Conservation (phyloP, 2,797 vertebrate species). For the Crenuchus spilurus region DNA sequence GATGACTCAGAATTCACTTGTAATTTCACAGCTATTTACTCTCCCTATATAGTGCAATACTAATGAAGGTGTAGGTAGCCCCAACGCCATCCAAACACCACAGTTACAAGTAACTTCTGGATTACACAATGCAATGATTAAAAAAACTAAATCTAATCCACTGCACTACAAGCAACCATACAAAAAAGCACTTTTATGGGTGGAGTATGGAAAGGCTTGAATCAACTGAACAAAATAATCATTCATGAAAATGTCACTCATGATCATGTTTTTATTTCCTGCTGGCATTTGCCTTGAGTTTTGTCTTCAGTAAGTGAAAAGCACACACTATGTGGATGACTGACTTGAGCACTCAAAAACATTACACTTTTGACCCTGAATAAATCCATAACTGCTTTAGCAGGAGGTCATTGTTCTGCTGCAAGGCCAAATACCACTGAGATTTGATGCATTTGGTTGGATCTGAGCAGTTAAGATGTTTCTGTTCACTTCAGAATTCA, state of each 20-base stretch:
- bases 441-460: background rate
- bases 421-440: background rate
- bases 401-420: background rate
- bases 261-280: background rate
- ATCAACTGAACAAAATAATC: background rate
- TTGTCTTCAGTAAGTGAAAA: background rate
- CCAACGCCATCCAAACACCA: too few relatives aligned
- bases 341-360: background rate
- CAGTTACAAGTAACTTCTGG: too few relatives aligned
- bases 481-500: background rate
- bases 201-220: background rate
- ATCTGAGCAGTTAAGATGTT: background rate
- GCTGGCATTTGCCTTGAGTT: background rate
- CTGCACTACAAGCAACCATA: too few relatives aligned
- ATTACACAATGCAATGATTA: too few relatives aligned
- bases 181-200: too few relatives aligned
- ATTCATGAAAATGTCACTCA: too few relatives aligned
- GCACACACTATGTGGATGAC: background rate
- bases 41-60: too few relatives aligned
- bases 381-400: background rate
- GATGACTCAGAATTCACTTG: too few relatives aligned
- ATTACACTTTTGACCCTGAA: background rate
- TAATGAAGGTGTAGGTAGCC: too few relatives aligned
- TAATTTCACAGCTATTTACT: too few relatives aligned
- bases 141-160: too few relatives aligned